A percentile compares a stretch with the other conserved stretches of the same genome.
Conservation (phyloP, 2,888 invertebrate genomes). For the Ectobius pallidus region DNA sequence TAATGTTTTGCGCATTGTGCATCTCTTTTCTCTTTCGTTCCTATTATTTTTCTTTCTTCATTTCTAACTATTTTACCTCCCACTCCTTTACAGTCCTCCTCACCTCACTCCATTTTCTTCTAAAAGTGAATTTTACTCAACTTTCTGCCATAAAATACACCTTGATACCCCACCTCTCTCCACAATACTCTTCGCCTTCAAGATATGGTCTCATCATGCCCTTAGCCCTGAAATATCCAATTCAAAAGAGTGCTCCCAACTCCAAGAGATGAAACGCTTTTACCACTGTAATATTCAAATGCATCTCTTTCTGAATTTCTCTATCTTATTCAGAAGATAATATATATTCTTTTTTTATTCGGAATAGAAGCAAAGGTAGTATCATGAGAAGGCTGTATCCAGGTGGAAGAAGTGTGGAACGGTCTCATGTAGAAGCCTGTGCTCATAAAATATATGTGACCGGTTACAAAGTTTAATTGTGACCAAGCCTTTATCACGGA, state of each 20-base stretch:
- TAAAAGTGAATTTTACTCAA: constrained; percentile 41
- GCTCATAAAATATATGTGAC: neutral
- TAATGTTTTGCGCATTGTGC: constrained; percentile 11
- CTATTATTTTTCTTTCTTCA: no score
- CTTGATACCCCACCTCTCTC: constrained; percentile 30
- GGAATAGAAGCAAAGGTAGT: constrained; percentile 4
- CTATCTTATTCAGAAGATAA: constrained; percentile 24
- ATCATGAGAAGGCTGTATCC: neutral
- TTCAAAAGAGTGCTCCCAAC: constrained; percentile 42
- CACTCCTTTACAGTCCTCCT: constrained; percentile 16
- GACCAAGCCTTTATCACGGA: neutral
- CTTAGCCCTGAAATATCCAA: constrained; percentile 43
- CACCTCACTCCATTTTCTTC: constrained; percentile 32
- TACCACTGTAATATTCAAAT: constrained; percentile 44
- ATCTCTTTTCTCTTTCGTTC: constrained; percentile 2
- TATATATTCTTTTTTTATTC: constrained; percentile 18
- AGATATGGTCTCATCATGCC: constrained; percentile 42
- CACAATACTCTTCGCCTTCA: constrained; percentile 31
- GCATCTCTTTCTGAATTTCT: constrained; percentile 35
- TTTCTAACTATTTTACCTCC: constrained; percentile 17
- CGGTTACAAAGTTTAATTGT: neutral
- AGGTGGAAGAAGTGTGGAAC: neutral
- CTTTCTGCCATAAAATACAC: constrained; percentile 39
- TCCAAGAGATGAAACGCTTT: constrained; percentile 37
- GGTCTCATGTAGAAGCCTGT: neutral